These are phyloP conservation scores for Bolborhynchus lineola DNA, from an alignment of 2,113 vertebrate genomes.

Conservation along the genomic window DNA sequence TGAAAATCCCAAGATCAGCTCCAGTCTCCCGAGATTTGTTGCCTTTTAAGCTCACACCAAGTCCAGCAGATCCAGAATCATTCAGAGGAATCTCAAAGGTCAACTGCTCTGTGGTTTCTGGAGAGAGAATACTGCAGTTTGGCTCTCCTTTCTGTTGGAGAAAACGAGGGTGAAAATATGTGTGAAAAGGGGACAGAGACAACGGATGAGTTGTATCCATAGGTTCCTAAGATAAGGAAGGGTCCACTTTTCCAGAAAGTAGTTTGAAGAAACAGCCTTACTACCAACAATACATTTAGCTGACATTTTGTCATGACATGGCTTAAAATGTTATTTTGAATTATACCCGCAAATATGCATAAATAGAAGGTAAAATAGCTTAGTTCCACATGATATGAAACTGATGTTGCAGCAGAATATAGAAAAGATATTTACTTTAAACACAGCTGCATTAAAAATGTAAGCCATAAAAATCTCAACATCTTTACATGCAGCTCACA, in stretches of 20 bases:
- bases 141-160: conserved; percentile 79
- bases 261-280: neutral
- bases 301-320: neutral
- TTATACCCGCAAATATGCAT: neutral
- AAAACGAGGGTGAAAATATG: neutral
- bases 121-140: conserved; percentile 68
- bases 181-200: neutral
- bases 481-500: conserved; percentile 33
- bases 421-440: conserved; percentile 2
- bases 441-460: conserved; percentile 22
- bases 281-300: neutral
- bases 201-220: neutral
- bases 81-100: conserved; percentile 94
- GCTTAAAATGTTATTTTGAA: neutral
- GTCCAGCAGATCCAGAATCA: conserved; percentile 92
- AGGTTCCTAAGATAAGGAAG: neutral
- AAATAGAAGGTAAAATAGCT: conserved; percentile 6
- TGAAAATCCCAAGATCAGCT: conserved; percentile 95
- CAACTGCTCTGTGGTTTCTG: conserved; percentile 88
- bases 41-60: conserved; percentile 95
- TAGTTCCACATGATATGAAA: conserved; percentile 22
- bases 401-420: neutral
- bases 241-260: neutral
- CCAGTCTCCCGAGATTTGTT: conserved; percentile 94
- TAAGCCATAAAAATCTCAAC: conserved; percentile 36